These are phyloP conservation scores for Cirrhinus molitorella DNA, from an alignment of 2,797 vertebrate species.

Conservation along the genomic window DNA sequence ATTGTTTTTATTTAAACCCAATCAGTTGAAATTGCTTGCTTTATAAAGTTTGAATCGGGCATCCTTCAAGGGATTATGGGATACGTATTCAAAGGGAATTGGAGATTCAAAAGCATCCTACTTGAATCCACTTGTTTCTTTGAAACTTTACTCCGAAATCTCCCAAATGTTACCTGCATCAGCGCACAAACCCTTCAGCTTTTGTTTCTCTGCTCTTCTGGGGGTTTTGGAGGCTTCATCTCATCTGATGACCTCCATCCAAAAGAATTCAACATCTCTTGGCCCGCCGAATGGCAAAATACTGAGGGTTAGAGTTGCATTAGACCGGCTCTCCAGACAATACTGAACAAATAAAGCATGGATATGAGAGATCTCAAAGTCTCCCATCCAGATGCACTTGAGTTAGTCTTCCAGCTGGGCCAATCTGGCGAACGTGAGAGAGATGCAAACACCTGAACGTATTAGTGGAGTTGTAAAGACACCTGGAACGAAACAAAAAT, in stretches of 20 bases:
- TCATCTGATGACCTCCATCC: conserved; percentile 15
- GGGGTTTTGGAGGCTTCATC: neutral
- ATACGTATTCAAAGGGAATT: neutral
- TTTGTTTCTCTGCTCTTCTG: neutral
- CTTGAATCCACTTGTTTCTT: neutral
- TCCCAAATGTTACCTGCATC: neutral
- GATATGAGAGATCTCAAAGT: conserved; percentile 20
- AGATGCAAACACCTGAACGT: conserved; percentile 14
- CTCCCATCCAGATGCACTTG: conserved; percentile 35
- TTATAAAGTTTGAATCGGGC: too few relatives aligned
- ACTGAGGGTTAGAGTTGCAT: conserved; percentile 16
- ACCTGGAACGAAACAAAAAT: conserved; percentile 51
- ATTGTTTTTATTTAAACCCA: neutral
- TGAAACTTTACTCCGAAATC: neutral
- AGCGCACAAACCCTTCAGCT: conserved; percentile 5
- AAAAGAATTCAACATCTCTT: neutral
- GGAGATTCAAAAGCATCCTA: neutral
- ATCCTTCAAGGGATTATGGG: neutral
- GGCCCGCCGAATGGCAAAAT: neutral
- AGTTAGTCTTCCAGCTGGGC: conserved; percentile 41
- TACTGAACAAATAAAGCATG: conserved; percentile 25
- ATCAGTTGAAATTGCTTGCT: neutral
- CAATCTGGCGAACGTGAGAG: conserved; percentile 7
- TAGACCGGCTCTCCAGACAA: neutral
- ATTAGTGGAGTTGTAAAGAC: conserved; percentile 45